Evolutionary conservation across 2,113 vertebrate species (phyloP).

Genomic region (Syrmaticus mikado): DNA sequence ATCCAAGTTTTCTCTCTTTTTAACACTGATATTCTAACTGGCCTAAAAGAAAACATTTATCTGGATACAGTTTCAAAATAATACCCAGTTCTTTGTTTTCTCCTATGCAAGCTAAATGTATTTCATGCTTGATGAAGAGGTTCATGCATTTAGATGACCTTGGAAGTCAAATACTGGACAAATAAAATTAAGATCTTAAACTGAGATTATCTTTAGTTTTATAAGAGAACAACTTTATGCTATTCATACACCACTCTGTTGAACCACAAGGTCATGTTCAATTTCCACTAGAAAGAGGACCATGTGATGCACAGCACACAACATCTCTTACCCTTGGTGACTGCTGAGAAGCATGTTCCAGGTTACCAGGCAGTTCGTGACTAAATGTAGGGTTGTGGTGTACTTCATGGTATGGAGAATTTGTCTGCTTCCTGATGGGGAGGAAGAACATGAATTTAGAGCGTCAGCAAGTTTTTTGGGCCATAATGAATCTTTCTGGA

Average conservation of each 20-base stretch:
- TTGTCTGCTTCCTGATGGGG: background rate
- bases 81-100: background rate
- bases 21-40: background rate
- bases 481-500: background rate
- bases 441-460: background rate
- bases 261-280: background rate
- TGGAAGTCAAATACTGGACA: background rate
- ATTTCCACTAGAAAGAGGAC: background rate
- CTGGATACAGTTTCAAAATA: background rate
- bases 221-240: background rate
- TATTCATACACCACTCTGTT: background rate
- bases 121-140: background rate
- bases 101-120: background rate
- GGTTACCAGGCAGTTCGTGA: background rate
- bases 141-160: background rate
- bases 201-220: background rate
- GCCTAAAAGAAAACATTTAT: background rate
- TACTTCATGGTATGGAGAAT: accelerated
- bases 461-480: background rate
- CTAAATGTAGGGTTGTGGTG: background rate
- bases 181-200: background rate
- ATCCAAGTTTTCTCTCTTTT: background rate
- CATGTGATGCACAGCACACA: background rate
- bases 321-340: background rate
- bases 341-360: accelerated